A percentile compares a stretch with the other conserved stretches of the same genome.
Evolutionary conservation across 2,113 vertebrate species (phyloP).

Genomic region (Psilopogon haemacephalus): DNA sequence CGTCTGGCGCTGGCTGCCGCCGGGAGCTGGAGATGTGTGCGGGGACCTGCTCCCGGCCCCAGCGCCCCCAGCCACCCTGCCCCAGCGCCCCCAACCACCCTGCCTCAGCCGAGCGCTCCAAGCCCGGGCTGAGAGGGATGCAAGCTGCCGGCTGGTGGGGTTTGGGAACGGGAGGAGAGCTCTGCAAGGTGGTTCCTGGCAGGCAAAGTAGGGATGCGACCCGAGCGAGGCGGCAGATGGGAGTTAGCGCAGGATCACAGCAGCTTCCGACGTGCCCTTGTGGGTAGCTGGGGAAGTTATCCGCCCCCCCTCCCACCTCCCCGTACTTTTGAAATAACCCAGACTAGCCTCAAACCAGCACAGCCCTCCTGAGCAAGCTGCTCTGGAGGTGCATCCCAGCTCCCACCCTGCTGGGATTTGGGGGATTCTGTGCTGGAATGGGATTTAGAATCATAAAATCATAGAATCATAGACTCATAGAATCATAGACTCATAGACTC

Average conservation of each 20-base stretch:
- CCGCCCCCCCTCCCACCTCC: no score
- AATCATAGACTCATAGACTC: no score
- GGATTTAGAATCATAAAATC: no score
- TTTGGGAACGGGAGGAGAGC: neutral
- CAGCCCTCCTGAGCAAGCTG: no score
- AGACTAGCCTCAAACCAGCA: no score
- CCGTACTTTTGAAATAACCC: no score
- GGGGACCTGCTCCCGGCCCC: neutral
- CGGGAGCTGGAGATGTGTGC: neutral
- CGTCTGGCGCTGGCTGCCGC: conserved; percentile 26
- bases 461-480: no score
- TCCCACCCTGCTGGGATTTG: no score
- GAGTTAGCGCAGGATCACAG: neutral
- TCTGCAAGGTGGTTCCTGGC: neutral
- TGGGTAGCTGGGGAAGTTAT: no score
- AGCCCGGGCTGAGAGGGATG: neutral
- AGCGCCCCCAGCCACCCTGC: neutral
- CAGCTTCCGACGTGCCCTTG: neutral
- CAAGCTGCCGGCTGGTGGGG: conserved; percentile 49
- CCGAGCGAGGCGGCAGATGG: conserved; percentile 40
- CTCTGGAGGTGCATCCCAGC: no score
- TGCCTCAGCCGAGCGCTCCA: neutral
- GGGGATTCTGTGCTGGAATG: no score
- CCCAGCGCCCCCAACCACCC: neutral
- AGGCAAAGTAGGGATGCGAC: neutral